Evolutionary conservation across 2,113 vertebrate species (phyloP), one percentile per base, ranked within the genome.

Genomic region (Boulengeromyrus knoepffleri): DNA sequence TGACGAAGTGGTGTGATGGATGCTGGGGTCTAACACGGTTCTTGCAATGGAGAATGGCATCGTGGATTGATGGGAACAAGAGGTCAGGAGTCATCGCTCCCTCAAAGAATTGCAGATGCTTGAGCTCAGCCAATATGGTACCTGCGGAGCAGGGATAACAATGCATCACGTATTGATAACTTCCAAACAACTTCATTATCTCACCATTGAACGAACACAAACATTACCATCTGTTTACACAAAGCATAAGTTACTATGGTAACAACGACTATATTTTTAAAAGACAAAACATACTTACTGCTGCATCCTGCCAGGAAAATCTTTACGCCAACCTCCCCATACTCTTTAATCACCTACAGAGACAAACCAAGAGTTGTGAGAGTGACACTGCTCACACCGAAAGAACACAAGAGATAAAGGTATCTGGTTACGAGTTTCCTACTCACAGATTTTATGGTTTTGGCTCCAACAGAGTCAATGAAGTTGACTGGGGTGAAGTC

Each of bases 401-500:
- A 27, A 24, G 24, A 85, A 7, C 21, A 8, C 8, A 19, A 39
- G 52, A 49, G 12, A 42, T 1, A 62, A 56, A 36, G 7, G 21
- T 0, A 31, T 42, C 52, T 74, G 83, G 24, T 47, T 77, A 24
- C 21, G 24, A 21, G 21, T 1, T 5, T 3, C 49, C 87, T 88
- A 93, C 97, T 96, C 94, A 98, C 98, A 62, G 97, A 96, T 93
- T 97, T 97, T 89, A 99, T 90, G 90, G 96, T 95, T 95, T 99
- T 99, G 8, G 96, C 97, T 92, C 97, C 98, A 85, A 99, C 98
- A 0, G 98, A 98, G 94, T 99, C 99, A 5, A 99, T 95, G 91
- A 99, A 99, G 95, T 96, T 97, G 92, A 96, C 97, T 0, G 97
- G 94, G 0, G 96, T 96, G 90, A 99, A 98, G 95, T 99, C 99